Percentiles rank a stretch among this genome's conserved stretches.
Conservation (phyloP, 2,113 vertebrate genomes). For the Xenopus laevis region DNA sequence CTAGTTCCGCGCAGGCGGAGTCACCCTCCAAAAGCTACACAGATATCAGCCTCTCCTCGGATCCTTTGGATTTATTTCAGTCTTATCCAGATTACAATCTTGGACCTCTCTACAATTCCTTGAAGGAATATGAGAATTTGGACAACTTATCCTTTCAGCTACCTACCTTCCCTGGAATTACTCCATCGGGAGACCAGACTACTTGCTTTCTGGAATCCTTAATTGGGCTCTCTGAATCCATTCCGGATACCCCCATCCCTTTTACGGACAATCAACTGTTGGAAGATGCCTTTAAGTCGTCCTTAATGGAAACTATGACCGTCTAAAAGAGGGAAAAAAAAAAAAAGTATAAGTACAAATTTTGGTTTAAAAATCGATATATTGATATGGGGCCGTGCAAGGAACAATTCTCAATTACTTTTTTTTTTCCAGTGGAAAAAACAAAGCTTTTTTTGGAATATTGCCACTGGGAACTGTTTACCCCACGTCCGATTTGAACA, state of each 20-base stretch:
- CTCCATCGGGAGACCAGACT: conserved; percentile 69
- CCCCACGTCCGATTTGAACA: conserved; percentile 8
- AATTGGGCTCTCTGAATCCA: conserved; percentile 82
- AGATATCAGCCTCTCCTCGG: conserved; percentile 89
- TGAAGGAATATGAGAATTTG: conserved; percentile 81
- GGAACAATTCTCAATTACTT: too few relatives aligned
- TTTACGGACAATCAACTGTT: conserved; percentile 85
- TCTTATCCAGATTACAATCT: conserved; percentile 85
- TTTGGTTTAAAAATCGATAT: neutral
- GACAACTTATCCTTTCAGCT: conserved; percentile 79
- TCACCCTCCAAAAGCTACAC: conserved; percentile 74
- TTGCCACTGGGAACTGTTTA: conserved; percentile 18
- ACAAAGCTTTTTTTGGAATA: neutral
- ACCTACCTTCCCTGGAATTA: conserved; percentile 76
- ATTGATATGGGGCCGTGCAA: too few relatives aligned
- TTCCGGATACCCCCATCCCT: conserved; percentile 75
- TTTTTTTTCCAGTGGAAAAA: too few relatives aligned
- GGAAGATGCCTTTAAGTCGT: conserved; percentile 84
- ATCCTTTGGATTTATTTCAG: conserved; percentile 89
- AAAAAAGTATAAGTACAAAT: neutral
- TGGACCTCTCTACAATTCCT: conserved; percentile 85
- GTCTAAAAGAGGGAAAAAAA: conserved; percentile 61
- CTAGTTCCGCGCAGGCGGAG: conserved; percentile 62
- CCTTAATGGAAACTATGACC: conserved; percentile 84
- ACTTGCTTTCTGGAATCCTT: conserved; percentile 88